Percentiles rank a stretch among this genome's conserved stretches.
Evolutionary conservation across 2,888 invertebrate species (phyloP).

Genomic region (Athripsodes cinereus): DNA sequence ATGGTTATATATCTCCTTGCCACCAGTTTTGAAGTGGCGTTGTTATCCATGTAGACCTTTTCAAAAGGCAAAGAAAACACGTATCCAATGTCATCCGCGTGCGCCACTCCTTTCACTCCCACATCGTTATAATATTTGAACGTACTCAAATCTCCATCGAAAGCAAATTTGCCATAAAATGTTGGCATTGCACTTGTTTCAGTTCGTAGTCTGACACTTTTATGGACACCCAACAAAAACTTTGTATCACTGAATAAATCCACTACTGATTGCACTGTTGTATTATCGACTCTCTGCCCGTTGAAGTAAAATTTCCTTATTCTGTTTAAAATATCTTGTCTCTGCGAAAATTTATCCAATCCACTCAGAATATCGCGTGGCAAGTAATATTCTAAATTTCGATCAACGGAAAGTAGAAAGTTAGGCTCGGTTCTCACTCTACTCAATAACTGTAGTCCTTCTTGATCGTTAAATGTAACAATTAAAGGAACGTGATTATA

Average conservation of each 20-base stretch:
- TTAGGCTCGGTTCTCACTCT: not conserved
- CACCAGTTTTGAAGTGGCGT: conserved; percentile 28
- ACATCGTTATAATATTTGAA: not conserved
- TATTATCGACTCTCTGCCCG: not conserved
- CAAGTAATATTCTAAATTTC: conserved; percentile 3
- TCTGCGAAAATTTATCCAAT: not conserved
- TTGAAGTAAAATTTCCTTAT: conserved; percentile 10
- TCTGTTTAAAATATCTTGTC: not conserved
- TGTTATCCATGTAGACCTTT: not conserved
- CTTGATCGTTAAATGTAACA: conserved; percentile 4
- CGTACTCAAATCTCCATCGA: not conserved
- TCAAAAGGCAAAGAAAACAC: conserved; percentile 7
- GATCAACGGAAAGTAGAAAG: not conserved
- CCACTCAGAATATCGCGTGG: not conserved
- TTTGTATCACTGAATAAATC: conserved; percentile 9
- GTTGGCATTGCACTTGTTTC: not conserved
- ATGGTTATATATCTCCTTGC: conserved; percentile 40
- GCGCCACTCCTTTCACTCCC: conserved; percentile 1
- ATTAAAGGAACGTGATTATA: conserved; percentile 11
- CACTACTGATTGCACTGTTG: not conserved
- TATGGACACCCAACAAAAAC: conserved; percentile 2
- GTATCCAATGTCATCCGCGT: conserved; percentile 9
- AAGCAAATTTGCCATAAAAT: conserved; percentile 4
- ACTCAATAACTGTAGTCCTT: not conserved
- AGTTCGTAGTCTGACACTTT: not conserved